phyloP scores from a whole-genome alignment of 2,888 invertebrate species.

The Poecilobothrus nobilitatus region DNA sequence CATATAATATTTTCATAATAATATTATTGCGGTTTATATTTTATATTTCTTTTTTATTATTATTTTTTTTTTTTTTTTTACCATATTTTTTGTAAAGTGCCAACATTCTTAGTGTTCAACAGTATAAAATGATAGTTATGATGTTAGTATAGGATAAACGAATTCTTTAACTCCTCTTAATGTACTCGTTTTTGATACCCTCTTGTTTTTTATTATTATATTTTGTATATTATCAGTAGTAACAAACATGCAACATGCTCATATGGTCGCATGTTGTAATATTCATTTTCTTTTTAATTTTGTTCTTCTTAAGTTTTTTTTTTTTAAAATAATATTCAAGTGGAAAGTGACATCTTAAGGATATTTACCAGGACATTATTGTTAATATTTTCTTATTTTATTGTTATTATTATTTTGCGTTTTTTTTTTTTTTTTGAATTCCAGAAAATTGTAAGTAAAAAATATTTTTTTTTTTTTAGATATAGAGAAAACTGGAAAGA shows the following conservation, averaged over 20 bases:
- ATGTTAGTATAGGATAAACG: conserved; percentile 3
- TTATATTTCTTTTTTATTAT: too few relatives aligned
- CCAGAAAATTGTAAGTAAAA: too few relatives aligned
- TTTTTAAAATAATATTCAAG: background rate
- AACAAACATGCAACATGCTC: background rate
- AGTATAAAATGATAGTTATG: conserved; percentile 6
- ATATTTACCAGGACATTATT: conserved; percentile 4
- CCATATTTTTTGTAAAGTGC: background rate
- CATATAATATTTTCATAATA: too few relatives aligned
- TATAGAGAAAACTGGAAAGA: background rate
- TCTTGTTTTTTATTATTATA: background rate
- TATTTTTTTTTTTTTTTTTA: too few relatives aligned
- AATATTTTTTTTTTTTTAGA: background rate
- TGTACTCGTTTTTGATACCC: background rate
- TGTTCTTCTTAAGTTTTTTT: too few relatives aligned
- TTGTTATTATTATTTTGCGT: background rate
- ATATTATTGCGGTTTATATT: too few relatives aligned
- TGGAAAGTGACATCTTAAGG: conserved; percentile 3
- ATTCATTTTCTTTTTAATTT: background rate
- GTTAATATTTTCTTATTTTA: background rate
- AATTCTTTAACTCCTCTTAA: conserved; percentile 2
- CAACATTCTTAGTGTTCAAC: background rate
- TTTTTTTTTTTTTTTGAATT: background rate
- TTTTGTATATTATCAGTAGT: background rate
- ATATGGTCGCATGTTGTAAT: background rate